Conservation (phyloP, 1,140 invertebrate species). For the Zaprionus ghesquierei region DNA sequence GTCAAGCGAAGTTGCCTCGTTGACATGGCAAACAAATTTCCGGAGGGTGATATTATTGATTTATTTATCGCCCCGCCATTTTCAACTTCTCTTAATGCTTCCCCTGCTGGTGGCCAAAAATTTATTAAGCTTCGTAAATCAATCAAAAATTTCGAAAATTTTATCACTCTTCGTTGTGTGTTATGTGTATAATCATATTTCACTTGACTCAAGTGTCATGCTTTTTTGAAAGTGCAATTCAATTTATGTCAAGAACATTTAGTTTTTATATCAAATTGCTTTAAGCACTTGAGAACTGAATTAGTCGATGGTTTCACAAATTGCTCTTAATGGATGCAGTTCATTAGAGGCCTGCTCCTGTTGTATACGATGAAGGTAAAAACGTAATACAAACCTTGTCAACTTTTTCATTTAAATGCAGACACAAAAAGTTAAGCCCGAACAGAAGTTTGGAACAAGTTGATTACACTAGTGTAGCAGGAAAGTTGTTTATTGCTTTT, state of each 20-base stretch:
- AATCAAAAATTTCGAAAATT: constrained; percentile 29
- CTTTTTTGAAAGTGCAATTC: constrained; percentile 12
- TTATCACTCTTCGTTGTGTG: constrained; percentile 12
- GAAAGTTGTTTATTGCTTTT: constrained; percentile 1
- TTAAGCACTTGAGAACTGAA: constrained; percentile 13
- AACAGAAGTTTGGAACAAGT: constrained; percentile 7
- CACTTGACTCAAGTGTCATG: constrained; percentile 9
- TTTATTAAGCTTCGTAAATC: constrained; percentile 28
- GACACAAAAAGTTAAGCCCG: constrained; percentile 8
- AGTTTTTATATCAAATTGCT: constrained; percentile 21
- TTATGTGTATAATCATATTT: constrained; percentile 32
- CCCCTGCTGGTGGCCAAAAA: not conserved
- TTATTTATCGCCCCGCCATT: constrained; percentile 32
- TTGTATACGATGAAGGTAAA: not conserved
- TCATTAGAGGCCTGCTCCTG: not conserved
- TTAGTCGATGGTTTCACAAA: not conserved
- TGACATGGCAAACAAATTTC: constrained; percentile 26
- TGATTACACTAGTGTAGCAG: not conserved
- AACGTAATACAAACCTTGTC: constrained; percentile 2
- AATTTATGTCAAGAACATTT: constrained; percentile 14
- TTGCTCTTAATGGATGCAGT: not conserved
- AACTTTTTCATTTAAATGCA: constrained; percentile 23
- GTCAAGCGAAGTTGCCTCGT: not conserved
- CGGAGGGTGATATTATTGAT: constrained; percentile 23
- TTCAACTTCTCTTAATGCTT: constrained; percentile 1